Conservation (phyloP, 1,140 invertebrate species). For the Linepithema humile region DNA sequence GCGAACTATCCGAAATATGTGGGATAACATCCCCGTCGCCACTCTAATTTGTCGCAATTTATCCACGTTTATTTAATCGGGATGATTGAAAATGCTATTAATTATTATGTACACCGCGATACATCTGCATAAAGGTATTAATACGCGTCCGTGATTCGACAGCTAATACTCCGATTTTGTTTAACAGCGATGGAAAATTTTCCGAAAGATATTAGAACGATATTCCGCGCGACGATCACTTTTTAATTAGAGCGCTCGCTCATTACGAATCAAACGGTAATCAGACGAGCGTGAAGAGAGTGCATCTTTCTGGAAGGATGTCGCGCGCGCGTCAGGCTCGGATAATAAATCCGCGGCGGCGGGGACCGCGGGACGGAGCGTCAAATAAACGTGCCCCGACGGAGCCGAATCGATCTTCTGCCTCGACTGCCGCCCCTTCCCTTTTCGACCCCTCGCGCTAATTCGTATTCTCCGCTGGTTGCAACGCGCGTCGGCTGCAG, state of each 20-base stretch:
- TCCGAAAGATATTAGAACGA: background rate
- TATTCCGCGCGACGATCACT: background rate
- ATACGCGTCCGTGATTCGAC: background rate
- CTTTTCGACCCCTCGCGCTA: conserved; percentile 54
- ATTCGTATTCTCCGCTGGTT: conserved; percentile 70
- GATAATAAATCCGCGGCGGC: conserved; percentile 47
- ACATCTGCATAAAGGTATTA: background rate
- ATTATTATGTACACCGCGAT: background rate
- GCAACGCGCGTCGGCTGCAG: conserved; percentile 71
- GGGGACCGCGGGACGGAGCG: conserved; percentile 55
- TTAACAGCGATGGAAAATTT: conserved; percentile 2
- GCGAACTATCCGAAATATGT: background rate
- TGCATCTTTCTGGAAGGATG: conserved; percentile 22
- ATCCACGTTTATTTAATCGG: background rate
- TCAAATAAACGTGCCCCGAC: conserved; percentile 67
- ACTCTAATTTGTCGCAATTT: background rate
- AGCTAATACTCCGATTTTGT: background rate
- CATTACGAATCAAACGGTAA: conserved; percentile 3
- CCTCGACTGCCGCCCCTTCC: conserved; percentile 19
- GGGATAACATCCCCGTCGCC: background rate
- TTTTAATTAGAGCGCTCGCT: background rate
- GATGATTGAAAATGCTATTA: background rate
- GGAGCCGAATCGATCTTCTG: conserved; percentile 67
- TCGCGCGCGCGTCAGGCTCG: conserved; percentile 38
- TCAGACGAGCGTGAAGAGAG: conserved; percentile 31